Percentiles rank a stretch among this genome's conserved stretches.
phyloP scores from a whole-genome alignment of 2,797 vertebrate species.

The Coregonus suidteri region DNA sequence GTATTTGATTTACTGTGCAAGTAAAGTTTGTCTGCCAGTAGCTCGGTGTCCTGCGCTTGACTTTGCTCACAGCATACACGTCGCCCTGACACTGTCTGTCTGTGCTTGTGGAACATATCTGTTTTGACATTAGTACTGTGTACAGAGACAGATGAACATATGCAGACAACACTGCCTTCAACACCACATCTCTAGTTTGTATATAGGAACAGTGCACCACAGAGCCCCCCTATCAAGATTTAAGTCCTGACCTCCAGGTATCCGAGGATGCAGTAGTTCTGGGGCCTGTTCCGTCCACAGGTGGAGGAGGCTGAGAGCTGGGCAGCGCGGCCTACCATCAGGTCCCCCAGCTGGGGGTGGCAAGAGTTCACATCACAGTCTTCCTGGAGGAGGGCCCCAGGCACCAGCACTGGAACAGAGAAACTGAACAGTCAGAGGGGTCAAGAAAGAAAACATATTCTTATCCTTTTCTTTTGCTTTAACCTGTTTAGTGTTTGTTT shows the following conservation, averaged over 20 bases:
- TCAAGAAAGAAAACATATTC: background rate
- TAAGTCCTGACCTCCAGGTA: conserved; percentile 84
- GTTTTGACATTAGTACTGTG: too few relatives aligned
- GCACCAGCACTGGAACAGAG: conserved; percentile 62
- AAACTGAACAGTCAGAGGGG: background rate
- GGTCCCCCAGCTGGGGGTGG: conserved; percentile 77
- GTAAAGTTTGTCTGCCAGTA: too few relatives aligned
- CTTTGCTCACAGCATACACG: too few relatives aligned
- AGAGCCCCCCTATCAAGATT: background rate
- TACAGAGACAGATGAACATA: background rate
- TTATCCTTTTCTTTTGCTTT: too few relatives aligned
- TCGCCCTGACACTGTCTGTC: too few relatives aligned
- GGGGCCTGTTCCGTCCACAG: conserved; percentile 77
- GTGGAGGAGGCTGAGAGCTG: conserved; percentile 85
- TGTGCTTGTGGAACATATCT: too few relatives aligned
- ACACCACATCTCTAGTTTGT: too few relatives aligned
- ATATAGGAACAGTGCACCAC: background rate
- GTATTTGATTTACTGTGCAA: too few relatives aligned
- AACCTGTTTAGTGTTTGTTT: too few relatives aligned
- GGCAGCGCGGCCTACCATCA: conserved; percentile 80
- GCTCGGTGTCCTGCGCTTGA: too few relatives aligned
- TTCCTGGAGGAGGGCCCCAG: conserved; percentile 62
- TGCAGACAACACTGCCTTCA: too few relatives aligned
- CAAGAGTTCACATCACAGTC: conserved; percentile 71
- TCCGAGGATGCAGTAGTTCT: conserved; percentile 88